A percentile compares a stretch with the other conserved stretches of the same genome.
Conservation (phyloP, 2,113 vertebrate genomes). For the rat (Rattus norvegicus) region DNA sequence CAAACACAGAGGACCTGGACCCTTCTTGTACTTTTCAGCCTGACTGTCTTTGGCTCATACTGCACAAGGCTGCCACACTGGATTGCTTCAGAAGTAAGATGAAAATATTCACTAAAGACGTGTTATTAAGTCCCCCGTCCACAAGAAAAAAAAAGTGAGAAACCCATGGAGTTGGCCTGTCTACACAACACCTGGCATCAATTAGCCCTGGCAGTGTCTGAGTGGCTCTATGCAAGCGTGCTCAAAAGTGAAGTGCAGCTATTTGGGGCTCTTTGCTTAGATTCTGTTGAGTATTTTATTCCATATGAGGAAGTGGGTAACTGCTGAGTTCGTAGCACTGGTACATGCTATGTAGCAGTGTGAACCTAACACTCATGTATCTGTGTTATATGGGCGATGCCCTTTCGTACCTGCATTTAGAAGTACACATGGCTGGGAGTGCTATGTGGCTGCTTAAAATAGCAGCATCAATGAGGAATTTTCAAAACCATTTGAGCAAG, state of each 20-base stretch:
- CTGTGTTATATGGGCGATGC: fast-evolving
- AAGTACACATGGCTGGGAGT: background rate
- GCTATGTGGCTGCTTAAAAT: background rate
- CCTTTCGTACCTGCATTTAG: background rate
- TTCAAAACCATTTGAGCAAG: constrained; percentile 62
- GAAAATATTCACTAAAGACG: constrained; percentile 37
- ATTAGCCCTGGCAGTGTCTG: constrained; percentile 55
- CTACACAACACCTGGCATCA: constrained; percentile 58
- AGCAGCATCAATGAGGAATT: constrained; percentile 37
- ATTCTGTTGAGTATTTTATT: constrained; percentile 67
- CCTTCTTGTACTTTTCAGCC: background rate
- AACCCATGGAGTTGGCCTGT: constrained; percentile 35
- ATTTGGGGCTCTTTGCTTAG: constrained; percentile 61
- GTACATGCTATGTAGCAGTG: background rate
- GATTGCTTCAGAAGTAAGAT: constrained; percentile 23
- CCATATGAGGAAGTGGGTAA: constrained; percentile 40
- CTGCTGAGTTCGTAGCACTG: background rate
- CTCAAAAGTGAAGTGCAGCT: background rate
- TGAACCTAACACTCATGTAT: background rate
- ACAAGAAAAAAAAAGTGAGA: background rate
- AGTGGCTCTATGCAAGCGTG: constrained; percentile 1
- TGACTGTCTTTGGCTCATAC: background rate
- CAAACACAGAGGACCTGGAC: background rate
- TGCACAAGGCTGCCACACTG: background rate
- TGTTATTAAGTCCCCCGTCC: constrained; percentile 44